phyloP scores from a whole-genome alignment of 2,888 invertebrate species.

The Lasioglossum figueresi region DNA sequence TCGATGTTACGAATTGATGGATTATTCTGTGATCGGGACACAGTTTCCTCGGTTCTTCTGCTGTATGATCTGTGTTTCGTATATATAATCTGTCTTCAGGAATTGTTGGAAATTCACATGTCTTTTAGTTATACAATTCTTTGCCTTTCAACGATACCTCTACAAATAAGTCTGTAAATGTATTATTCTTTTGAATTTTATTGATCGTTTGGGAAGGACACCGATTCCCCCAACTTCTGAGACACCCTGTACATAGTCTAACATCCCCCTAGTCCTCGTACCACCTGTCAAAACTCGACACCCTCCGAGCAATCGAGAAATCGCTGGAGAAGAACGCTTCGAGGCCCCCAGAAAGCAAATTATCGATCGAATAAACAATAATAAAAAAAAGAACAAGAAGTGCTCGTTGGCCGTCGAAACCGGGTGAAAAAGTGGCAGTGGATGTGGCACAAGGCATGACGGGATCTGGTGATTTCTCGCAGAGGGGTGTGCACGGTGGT shows the following conservation, averaged over 20 bases:
- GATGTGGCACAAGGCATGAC: conserved; percentile 68
- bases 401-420: conserved; percentile 61
- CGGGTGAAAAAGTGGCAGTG: conserved; percentile 46
- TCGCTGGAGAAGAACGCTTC: not conserved
- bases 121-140: not conserved
- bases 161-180: not conserved
- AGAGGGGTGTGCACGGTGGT: conserved; percentile 79
- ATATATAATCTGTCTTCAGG: not conserved
- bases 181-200: not conserved
- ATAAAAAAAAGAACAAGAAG: not conserved
- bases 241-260: not conserved
- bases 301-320: not conserved
- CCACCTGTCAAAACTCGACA: not conserved
- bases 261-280: not conserved
- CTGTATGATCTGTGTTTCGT: not conserved
- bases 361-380: not conserved
- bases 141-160: not conserved
- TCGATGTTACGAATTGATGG: not conserved
- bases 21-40: not conserved
- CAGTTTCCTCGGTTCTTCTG: not conserved
- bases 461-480: conserved; percentile 80
- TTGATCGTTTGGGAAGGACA: not conserved
- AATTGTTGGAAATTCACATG: not conserved
- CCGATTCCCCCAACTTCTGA: not conserved
- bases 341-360: not conserved